These are phyloP conservation scores for Mycteria americana DNA, from an alignment of 2,797 vertebrate species.

Conservation along the genomic window DNA sequence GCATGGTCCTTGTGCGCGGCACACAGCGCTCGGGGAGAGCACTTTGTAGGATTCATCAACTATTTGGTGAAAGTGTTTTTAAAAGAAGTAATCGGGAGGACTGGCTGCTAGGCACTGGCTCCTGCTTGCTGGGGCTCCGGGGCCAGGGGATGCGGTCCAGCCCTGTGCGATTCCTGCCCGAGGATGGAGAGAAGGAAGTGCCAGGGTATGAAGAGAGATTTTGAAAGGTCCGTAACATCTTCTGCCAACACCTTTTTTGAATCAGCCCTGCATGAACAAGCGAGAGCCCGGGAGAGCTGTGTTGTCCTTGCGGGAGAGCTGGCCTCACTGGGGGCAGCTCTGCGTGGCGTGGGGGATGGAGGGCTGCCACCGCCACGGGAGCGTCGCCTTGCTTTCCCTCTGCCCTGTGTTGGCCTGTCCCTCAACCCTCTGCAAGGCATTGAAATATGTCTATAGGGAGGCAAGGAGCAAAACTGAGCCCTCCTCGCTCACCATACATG, in stretches of 20 bases:
- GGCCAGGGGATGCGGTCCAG: background rate
- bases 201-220: background rate
- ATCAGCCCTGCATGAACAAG: background rate
- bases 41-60: background rate
- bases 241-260: slow-evolving; percentile 21
- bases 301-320: background rate
- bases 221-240: slow-evolving; percentile 12
- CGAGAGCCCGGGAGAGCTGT: fast-evolving
- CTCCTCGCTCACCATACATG: background rate
- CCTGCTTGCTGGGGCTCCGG: background rate
- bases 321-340: background rate
- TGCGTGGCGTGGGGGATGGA: background rate
- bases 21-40: fast-evolving
- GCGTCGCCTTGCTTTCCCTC: background rate
- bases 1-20: background rate
- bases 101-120: background rate
- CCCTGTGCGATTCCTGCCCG: background rate
- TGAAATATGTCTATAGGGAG: background rate
- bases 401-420: background rate
- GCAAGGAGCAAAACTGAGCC: background rate
- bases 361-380: background rate
- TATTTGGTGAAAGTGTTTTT: background rate
- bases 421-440: background rate
- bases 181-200: background rate
- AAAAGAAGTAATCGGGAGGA: background rate